A percentile compares a stretch with the other conserved stretches of the same genome.
These are phyloP conservation scores for Chaunax sp. DNA, from an alignment of 2,797 vertebrate species.

Conservation along the genomic window DNA sequence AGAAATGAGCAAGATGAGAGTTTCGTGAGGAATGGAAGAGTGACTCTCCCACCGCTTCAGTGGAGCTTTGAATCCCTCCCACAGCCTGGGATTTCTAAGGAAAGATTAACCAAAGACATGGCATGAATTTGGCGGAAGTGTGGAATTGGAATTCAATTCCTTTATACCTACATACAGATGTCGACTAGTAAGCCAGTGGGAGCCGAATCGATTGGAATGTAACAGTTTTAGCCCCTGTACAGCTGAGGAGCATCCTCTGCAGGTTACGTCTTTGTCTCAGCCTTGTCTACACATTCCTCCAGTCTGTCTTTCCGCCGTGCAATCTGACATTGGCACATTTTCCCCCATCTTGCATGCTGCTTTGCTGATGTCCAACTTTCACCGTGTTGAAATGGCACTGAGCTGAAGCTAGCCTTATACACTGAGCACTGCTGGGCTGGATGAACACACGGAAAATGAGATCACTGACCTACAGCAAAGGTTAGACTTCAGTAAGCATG, in stretches of 20 bases:
- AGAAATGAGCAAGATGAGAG: slow-evolving; percentile 58
- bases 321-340: slow-evolving; percentile 58
- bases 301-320: slow-evolving; percentile 31
- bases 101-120: slow-evolving; percentile 53
- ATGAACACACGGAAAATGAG: slow-evolving; percentile 73
- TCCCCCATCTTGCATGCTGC: slow-evolving; percentile 32
- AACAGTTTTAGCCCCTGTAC: slow-evolving; percentile 52
- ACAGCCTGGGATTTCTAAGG: slow-evolving; percentile 43
- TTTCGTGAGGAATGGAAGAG: slow-evolving; percentile 48
- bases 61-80: slow-evolving; percentile 39
- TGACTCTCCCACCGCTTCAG: slow-evolving; percentile 30
- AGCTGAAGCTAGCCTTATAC: slow-evolving; percentile 41
- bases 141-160: slow-evolving; percentile 75
- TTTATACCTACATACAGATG: slow-evolving; percentile 64
- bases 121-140: slow-evolving; percentile 65
- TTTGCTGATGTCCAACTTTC: slow-evolving; percentile 63
- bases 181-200: slow-evolving; percentile 61
- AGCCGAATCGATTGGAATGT: slow-evolving; percentile 63
- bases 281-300: slow-evolving; percentile 36
- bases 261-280: slow-evolving; percentile 59
- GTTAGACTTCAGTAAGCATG: slow-evolving; percentile 73
- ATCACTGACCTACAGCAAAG: slow-evolving; percentile 77
- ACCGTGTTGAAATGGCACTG: slow-evolving; percentile 50
- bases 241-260: slow-evolving; percentile 55
- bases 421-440: slow-evolving; percentile 58